Evolutionary conservation across 2,888 invertebrate genomes (phyloP).

Genomic region (Busseola fusca): DNA sequence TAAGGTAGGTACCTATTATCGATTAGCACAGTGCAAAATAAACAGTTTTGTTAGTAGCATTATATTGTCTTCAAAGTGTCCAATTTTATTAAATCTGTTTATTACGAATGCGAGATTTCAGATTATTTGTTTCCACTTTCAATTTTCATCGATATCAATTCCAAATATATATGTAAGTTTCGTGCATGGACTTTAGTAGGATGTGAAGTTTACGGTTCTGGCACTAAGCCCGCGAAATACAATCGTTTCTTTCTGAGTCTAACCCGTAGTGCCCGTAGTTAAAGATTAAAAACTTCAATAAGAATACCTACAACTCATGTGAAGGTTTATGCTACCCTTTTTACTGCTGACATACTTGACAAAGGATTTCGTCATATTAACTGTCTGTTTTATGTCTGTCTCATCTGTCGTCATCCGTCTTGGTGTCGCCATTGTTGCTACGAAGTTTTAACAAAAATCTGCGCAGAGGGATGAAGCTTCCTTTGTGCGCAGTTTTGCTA

Average conservation of each 20-base stretch:
- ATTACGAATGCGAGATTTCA: too few species aligned
- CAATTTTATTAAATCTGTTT: too few species aligned
- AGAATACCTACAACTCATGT: not conserved
- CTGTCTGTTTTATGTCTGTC: slow-evolving; percentile 57
- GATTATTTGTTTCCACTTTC: too few species aligned
- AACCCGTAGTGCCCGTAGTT: too few species aligned
- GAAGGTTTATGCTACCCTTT: slow-evolving; percentile 7
- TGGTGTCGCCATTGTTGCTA: slow-evolving; percentile 65
- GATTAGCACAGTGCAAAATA: too few species aligned
- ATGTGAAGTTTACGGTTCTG: slow-evolving; percentile 7
- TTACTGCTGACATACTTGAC: slow-evolving; percentile 47
- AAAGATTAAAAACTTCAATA: not conserved
- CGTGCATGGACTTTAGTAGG: not conserved
- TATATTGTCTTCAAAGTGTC: too few species aligned
- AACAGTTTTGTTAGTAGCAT: too few species aligned
- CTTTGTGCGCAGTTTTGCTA: slow-evolving; percentile 66
- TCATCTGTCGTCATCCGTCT: slow-evolving; percentile 69
- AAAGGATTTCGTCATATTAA: slow-evolving; percentile 57
- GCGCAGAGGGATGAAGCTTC: slow-evolving; percentile 67
- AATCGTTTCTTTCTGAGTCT: not conserved
- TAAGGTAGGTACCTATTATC: too few species aligned
- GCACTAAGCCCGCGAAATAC: slow-evolving; percentile 41
- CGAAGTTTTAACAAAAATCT: slow-evolving; percentile 66
- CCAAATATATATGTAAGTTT: not conserved
- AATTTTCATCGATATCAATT: too few species aligned